Base-by-base conservation (phyloP, 2,888 invertebrate species). In the Oscheius sp. region DNA sequence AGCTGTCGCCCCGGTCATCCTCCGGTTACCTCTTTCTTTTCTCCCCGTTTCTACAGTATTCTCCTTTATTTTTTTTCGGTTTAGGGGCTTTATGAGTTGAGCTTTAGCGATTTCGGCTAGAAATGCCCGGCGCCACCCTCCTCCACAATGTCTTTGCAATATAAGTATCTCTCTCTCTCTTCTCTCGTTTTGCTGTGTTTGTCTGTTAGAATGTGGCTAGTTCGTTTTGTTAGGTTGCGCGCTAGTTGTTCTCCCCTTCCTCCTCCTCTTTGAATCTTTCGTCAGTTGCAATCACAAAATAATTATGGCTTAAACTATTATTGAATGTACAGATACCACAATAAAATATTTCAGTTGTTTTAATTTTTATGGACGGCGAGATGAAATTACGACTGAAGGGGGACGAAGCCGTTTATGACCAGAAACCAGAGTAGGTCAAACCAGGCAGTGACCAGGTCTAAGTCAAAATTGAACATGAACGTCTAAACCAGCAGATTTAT, bases 301-400 rank as follows among this genome's bases (percentile, higher is more conserved):
- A 46, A 46, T 52, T 66, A 66, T 52, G 66, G 52, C 49, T 66
- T 52, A 49, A 49, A 66, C 49, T 49, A 66, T 49, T 66, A 66
- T 66, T 66, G 52, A 66, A 49, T 66, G 66, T 63, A 63, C 63
- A 63, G 21, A n/a, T n/a, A n/a, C n/a, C n/a, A n/a, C n/a, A 58
- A 58, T n/a, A 27, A 58, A 29, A 5, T 49, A 49, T 56, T 21
- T 56, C 25, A 18, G 13, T 27, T 56, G 25, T 56, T 2, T 56
- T 27, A 45, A 64, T 76, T 73, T 13, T 76, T 76, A 73, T 73
- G 77, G 52, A 52, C 43, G 1, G 78, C 78, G 18, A 78, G 75
- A 23, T 76, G n/a, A n/a, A n/a, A n/a, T n/a, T n/a, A n/a, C n/a
- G n/a, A n/a, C n/a, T n/a, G n/a, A n/a, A n/a, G n/a, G n/a, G n/a